A percentile compares a stretch with the other conserved stretches of the same genome.
phyloP scores from a whole-genome alignment of 92 coral and sea anemone species.

The Nematostella vectensis region DNA sequence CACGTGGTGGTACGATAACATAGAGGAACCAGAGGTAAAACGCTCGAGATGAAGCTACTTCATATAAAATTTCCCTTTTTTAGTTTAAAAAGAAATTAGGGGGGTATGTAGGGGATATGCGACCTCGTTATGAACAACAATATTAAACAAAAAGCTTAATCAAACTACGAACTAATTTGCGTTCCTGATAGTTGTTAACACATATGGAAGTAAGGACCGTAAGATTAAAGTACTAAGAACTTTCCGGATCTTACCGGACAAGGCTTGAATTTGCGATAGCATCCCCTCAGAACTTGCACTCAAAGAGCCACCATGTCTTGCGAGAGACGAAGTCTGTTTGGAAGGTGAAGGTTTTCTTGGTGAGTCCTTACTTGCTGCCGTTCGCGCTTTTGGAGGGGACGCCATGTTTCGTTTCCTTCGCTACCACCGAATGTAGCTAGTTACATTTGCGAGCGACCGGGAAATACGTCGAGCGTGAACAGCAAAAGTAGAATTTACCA shows the following conservation, averaged over 20 bases:
- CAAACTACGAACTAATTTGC: neutral
- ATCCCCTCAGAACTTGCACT: conserved; percentile 24
- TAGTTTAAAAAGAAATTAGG: too few relatives aligned
- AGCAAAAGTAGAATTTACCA: too few relatives aligned
- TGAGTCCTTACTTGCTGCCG: conserved; percentile 3
- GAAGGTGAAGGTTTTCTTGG: conserved; percentile 18
- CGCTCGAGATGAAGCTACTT: too few relatives aligned
- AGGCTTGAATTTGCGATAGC: conserved; percentile 30
- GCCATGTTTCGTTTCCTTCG: conserved; percentile 66
- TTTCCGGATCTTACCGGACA: conserved; percentile 25
- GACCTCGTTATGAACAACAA: too few relatives aligned
- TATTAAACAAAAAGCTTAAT: neutral
- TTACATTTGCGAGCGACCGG: too few relatives aligned
- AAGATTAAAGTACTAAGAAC: neutral
- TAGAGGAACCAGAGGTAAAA: too few relatives aligned
- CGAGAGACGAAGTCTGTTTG: conserved; percentile 13
- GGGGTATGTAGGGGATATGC: too few relatives aligned
- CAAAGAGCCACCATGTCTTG: conserved; percentile 15
- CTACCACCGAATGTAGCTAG: conserved; percentile 38
- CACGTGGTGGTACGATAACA: too few relatives aligned
- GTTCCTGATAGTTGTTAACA: too few relatives aligned
- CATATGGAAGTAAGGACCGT: too few relatives aligned
- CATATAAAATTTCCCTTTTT: too few relatives aligned
- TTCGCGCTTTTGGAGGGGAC: conserved; percentile 59
- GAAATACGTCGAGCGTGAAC: too few relatives aligned